Evolutionary conservation across 2,888 invertebrate genomes (phyloP), one percentile per base, ranked within the genome.

Genomic region (Machimus rusticus): DNA sequence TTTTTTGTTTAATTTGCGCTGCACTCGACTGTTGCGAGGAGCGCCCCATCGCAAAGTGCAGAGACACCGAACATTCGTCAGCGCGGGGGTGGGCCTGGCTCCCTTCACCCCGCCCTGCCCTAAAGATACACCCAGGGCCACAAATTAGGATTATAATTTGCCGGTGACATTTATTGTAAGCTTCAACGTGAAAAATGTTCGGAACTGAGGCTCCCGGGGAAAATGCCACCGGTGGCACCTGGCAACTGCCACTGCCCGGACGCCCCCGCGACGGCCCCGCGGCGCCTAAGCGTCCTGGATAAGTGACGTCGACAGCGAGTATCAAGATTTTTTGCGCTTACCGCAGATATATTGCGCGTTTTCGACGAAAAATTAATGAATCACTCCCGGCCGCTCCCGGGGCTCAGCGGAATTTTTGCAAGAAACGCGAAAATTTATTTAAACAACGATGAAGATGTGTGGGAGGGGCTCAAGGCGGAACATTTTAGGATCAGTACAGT

Each of bases 121-220:
- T 51, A 31, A 55, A 74, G 87, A 88, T 87, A 86, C 89, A 77
- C 88, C 87, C 84, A 51, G 86, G 88, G 88, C 89, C 87, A 89
- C 89, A 89, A 89, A 89, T 89, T 89, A 88, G 88, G 89, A 89
- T 89, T 89, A 89, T 89, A 89, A 89, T 89, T 89, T 89, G 88
- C 86, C 87, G 88, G 87, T 89, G 89, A 89, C 89, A 89, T 89
- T 89, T 89, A 89, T 89, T 89, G 89, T 89, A 86, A 87, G 85
- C 85, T 74, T 85, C 85, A 74, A 87, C 85, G 87, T 88, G 88
- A 88, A 88, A 88, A 87, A 88, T 88, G 87, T 55, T 74, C 57
- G 4, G 34, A 5, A n/a, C 74, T 85, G 43, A 85, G 85, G 43
- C 74, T 85, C 43, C 74, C 43, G 39, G n/a, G 46, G 74, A 74